Percentiles rank a stretch among this genome's conserved stretches.
These are phyloP conservation scores for Tragelaphus buxtoni DNA, from an alignment of 2,113 vertebrate species.

Conservation along the genomic window DNA sequence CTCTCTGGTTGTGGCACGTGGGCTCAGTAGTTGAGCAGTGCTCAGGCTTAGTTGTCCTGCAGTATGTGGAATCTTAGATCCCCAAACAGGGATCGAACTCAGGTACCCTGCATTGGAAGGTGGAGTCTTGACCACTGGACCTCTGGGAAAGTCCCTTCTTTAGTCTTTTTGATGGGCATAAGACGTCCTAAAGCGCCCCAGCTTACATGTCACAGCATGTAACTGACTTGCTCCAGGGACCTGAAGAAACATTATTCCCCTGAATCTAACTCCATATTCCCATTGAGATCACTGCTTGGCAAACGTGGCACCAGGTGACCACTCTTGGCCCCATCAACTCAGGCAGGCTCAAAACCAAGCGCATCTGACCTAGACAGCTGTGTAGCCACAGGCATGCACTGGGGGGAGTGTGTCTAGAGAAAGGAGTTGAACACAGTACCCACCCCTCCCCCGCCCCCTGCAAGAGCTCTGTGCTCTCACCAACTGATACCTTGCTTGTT, in stretches of 20 bases:
- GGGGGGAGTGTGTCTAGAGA: neutral
- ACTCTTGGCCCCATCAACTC: neutral
- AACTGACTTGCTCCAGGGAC: neutral
- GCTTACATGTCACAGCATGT: neutral
- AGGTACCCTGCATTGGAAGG: neutral
- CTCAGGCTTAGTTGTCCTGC: neutral
- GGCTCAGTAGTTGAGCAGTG: neutral
- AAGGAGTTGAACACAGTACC: neutral
- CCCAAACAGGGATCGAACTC: neutral
- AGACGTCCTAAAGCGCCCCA: neutral
- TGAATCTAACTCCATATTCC: neutral
- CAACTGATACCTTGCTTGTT: rapidly evolving
- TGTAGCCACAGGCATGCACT: rapidly evolving
- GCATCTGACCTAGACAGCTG: rapidly evolving
- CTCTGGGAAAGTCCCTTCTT: neutral
- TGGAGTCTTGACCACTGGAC: neutral
- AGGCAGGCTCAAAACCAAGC: neutral
- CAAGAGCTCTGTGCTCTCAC: rapidly evolving
- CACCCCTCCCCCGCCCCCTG: rapidly evolving
- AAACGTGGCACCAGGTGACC: neutral
- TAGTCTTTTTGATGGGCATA: rapidly evolving
- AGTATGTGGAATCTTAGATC: neutral
- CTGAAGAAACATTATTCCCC: neutral
- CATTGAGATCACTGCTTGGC: neutral
- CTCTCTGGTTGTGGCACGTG: neutral